Percentiles rank a stretch among this genome's conserved stretches.
Conservation (phyloP, 2,888 invertebrate species). For the Andrena trimmerana region DNA sequence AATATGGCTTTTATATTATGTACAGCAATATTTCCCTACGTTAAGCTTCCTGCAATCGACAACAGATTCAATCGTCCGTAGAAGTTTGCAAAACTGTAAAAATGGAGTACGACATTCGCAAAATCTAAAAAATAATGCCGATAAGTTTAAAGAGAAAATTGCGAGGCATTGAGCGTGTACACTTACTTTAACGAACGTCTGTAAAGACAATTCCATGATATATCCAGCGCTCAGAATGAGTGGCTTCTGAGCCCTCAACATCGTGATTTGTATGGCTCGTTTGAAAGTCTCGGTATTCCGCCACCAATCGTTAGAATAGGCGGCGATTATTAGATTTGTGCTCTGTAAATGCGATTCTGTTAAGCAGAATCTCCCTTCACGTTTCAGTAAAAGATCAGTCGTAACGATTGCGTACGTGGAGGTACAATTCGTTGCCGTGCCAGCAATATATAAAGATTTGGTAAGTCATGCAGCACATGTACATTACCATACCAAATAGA, state of each 20-base stretch:
- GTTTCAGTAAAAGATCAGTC: not conserved
- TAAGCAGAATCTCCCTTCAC: not conserved
- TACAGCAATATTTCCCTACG: slow-evolving; percentile 21
- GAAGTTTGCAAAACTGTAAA: slow-evolving; percentile 76
- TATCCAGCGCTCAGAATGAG: slow-evolving; percentile 72
- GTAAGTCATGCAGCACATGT: slow-evolving; percentile 75
- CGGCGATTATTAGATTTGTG: slow-evolving; percentile 66
- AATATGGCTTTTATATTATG: slow-evolving; percentile 10
- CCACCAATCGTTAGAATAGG: slow-evolving; percentile 77
- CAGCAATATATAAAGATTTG: slow-evolving; percentile 79
- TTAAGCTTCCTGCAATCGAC: not conserved
- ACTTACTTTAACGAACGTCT: slow-evolving; percentile 77
- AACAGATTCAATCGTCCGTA: slow-evolving; percentile 14
- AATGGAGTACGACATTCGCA: slow-evolving; percentile 77
- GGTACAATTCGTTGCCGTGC: slow-evolving; percentile 77
- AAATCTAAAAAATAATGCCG: slow-evolving; percentile 67
- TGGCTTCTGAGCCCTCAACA: slow-evolving; percentile 71
- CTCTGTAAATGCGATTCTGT: slow-evolving; percentile 68
- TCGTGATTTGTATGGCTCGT: slow-evolving; percentile 70
- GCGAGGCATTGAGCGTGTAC: not conserved
- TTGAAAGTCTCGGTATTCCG: slow-evolving; percentile 70
- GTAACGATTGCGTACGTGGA: slow-evolving; percentile 70
- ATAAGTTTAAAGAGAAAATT: slow-evolving; percentile 2
- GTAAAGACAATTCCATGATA: slow-evolving; percentile 73
- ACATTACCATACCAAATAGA: slow-evolving; percentile 72